A percentile compares a stretch with the other conserved stretches of the same genome.
Evolutionary conservation across 2,888 invertebrate species (phyloP).

Genomic region (Leptinotarsa juncta): DNA sequence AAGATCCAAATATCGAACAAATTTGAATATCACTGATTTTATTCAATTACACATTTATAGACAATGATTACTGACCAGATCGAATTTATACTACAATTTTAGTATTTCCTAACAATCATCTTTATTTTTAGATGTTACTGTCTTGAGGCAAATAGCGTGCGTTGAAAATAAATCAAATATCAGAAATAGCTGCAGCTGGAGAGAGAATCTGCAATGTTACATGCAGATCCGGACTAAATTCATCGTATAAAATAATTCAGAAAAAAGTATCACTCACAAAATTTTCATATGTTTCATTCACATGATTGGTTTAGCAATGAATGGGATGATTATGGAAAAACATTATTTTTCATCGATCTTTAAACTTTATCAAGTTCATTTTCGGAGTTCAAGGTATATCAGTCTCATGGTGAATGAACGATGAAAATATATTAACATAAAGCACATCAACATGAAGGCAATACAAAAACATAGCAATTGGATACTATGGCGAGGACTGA

Average conservation of each 20-base stretch:
- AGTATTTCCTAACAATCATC: slow-evolving; percentile 30
- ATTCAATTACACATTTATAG: background rate
- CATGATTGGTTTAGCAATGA: too few species aligned
- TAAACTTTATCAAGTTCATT: too few species aligned
- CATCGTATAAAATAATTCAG: background rate
- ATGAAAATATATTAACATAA: too few species aligned
- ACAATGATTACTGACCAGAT: slow-evolving; percentile 7
- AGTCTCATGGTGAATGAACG: too few species aligned
- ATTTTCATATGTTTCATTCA: background rate
- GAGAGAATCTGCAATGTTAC: slow-evolving; percentile 13
- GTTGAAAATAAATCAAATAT: slow-evolving; percentile 45
- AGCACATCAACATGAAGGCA: too few species aligned
- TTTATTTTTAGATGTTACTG: slow-evolving; percentile 41
- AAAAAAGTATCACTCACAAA: background rate
- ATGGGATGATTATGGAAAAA: too few species aligned
- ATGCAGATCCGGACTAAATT: background rate
- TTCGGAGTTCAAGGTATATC: too few species aligned
- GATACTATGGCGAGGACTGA: too few species aligned
- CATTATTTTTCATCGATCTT: too few species aligned
- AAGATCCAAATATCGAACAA: too few species aligned
- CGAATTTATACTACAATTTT: slow-evolving; percentile 5
- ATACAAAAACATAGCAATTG: too few species aligned
- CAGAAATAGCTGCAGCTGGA: slow-evolving; percentile 41
- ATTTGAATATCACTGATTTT: background rate
- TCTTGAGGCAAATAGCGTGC: slow-evolving; percentile 39